Evolutionary conservation across 2,797 vertebrate species (phyloP).

Genomic region (Pempheris klunzingeri): DNA sequence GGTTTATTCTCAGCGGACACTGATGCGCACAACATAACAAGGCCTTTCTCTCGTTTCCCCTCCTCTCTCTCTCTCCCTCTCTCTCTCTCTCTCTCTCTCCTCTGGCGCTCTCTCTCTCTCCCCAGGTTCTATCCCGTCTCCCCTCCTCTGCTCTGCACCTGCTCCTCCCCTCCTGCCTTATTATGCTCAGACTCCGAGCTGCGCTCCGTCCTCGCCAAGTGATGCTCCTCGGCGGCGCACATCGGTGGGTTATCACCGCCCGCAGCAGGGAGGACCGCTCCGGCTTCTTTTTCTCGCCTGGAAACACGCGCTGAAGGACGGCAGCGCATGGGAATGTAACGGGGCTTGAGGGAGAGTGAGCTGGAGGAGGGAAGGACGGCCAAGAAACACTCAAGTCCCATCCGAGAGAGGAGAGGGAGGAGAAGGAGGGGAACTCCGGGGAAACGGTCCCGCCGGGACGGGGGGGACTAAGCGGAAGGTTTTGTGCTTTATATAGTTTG

Average conservation of each 20-base stretch:
- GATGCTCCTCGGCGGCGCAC: conserved; percentile 67
- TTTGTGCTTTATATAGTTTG: conserved; percentile 42
- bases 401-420: conserved; percentile 49
- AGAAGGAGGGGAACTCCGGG: conserved; percentile 36
- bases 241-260: conserved; percentile 20
- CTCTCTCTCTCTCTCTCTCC: conserved; percentile 14
- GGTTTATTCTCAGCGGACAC: conserved; percentile 60
- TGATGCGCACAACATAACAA: conserved; percentile 58
- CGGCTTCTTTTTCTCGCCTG: conserved; percentile 27
- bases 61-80: conserved; percentile 10
- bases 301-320: conserved; percentile 19
- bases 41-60: conserved; percentile 10
- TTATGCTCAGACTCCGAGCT: conserved; percentile 65
- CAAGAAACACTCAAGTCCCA: conserved; percentile 51
- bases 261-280: conserved; percentile 37
- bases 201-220: conserved; percentile 63
- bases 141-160: conserved; percentile 68
- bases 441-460: conserved; percentile 66
- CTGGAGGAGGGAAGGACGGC: conserved; percentile 47
- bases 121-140: conserved; percentile 38
- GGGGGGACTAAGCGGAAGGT: conserved; percentile 40
- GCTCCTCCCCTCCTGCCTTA: conserved; percentile 75
- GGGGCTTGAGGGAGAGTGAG: conserved; percentile 44
- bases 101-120: conserved; percentile 23
- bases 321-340: conserved; percentile 55